phyloP scores from a whole-genome alignment of 2,113 vertebrate species.

The Podocnemis expansa region DNA sequence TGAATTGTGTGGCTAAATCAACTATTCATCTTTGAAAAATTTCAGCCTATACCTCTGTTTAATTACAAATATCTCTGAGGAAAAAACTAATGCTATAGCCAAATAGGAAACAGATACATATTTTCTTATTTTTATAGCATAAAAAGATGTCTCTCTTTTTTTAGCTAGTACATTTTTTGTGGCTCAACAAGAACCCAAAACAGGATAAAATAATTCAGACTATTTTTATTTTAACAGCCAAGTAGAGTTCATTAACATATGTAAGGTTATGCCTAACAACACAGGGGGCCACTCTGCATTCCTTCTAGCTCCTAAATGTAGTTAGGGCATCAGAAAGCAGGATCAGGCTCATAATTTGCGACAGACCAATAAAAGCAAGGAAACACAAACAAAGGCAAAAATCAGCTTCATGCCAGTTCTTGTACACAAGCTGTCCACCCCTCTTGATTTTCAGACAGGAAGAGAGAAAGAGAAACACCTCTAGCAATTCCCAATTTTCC shows the following conservation, averaged over 20 bases:
- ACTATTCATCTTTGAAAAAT: neutral
- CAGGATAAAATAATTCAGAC: neutral
- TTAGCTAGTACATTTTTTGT: neutral
- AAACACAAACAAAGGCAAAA: neutral
- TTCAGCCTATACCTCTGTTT: neutral
- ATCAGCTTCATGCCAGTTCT: neutral
- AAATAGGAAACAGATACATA: neutral
- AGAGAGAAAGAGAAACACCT: neutral
- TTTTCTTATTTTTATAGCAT: neutral
- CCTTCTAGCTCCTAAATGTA: neutral
- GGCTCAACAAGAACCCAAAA: neutral
- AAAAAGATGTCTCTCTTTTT: neutral
- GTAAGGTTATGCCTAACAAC: neutral
- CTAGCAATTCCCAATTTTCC: neutral
- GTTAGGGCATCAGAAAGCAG: neutral
- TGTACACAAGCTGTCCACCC: neutral
- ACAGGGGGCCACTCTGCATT: neutral
- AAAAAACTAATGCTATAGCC: neutral
- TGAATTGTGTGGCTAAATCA: neutral
- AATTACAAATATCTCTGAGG: neutral
- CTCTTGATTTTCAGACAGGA: neutral
- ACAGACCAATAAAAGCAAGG: neutral
- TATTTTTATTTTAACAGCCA: neutral
- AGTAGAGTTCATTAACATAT: neutral
- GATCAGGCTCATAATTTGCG: neutral